Percentiles rank a stretch among this genome's conserved stretches.
phyloP scores from a whole-genome alignment of 2,888 invertebrate genomes.

The Balanococcus diminutus region DNA sequence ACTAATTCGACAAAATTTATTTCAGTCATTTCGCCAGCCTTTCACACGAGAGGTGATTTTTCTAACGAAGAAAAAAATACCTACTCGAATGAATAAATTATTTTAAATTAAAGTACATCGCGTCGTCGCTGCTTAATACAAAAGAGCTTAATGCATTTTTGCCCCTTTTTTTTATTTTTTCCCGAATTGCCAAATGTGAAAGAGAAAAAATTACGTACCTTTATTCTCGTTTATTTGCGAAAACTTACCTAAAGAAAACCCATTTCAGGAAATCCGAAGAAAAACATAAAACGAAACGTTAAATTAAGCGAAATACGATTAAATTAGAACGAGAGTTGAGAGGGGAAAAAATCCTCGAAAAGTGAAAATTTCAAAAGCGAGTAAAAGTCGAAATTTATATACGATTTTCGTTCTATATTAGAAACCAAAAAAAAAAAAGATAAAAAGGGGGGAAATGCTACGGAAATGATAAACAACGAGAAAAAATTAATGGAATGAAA shows the following conservation, averaged over 20 bases:
- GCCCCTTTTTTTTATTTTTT: neutral
- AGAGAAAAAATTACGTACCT: constrained; percentile 25
- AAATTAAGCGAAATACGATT: constrained; percentile 37
- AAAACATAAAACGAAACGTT: constrained; percentile 37
- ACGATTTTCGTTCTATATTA: neutral
- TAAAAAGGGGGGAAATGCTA: neutral
- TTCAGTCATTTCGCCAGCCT: neutral
- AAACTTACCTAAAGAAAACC: constrained; percentile 12
- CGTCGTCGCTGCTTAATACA: neutral
- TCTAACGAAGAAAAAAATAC: neutral
- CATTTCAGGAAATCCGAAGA: constrained; percentile 22
- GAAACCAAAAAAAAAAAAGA: neutral
- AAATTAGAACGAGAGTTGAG: constrained; percentile 10
- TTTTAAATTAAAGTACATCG: constrained; percentile 10
- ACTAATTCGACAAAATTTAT: neutral
- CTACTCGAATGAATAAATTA: constrained; percentile 2
- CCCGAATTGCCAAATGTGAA: constrained; percentile 26
- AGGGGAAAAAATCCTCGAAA: constrained; percentile 10
- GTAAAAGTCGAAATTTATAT: neutral
- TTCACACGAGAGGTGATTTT: neutral
- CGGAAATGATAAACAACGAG: neutral
- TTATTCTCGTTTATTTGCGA: constrained; percentile 11
- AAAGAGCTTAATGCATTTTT: constrained; percentile 24
- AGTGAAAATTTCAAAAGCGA: constrained; percentile 16
- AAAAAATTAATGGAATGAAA: neutral